These are phyloP conservation scores for fruit fly (Drosophila melanogaster) DNA, from an alignment of 1,140 invertebrate genomes.

Conservation along the genomic window DNA sequence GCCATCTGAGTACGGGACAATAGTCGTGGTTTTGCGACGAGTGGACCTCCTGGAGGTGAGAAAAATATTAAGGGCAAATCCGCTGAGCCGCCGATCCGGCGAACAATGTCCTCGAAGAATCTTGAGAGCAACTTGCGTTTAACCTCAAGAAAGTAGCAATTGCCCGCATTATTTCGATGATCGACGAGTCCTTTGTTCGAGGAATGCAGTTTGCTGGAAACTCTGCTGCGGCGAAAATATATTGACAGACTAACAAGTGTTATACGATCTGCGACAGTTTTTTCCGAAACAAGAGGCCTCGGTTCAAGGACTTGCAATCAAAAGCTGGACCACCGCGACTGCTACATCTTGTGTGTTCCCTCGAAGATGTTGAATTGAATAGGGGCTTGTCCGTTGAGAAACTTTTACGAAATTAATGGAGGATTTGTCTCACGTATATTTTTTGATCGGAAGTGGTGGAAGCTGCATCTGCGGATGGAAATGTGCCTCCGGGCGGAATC, in stretches of 20 bases:
- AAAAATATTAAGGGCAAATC: slow-evolving; percentile 76
- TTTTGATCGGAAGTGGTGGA: slow-evolving; percentile 52
- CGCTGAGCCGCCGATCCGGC: slow-evolving; percentile 18
- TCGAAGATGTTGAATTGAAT: slow-evolving; percentile 20
- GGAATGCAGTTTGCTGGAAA: slow-evolving; percentile 50
- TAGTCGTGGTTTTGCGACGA: slow-evolving; percentile 52
- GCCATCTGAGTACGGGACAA: slow-evolving; percentile 60
- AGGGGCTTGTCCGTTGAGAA: slow-evolving; percentile 63
- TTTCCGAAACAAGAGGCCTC: slow-evolving; percentile 16
- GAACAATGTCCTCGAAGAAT: slow-evolving; percentile 52
- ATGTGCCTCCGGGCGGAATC: slow-evolving; percentile 42
- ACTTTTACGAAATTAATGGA: slow-evolving; percentile 15
- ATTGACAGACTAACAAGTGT: slow-evolving; percentile 78
- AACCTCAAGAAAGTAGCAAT: slow-evolving; percentile 84
- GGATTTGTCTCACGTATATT: slow-evolving; percentile 3
- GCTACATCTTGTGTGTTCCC: slow-evolving; percentile 70
- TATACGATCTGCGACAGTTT: slow-evolving; percentile 69
- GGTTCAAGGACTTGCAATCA: slow-evolving; percentile 59
- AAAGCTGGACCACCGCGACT: slow-evolving; percentile 74
- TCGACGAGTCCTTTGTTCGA: slow-evolving; percentile 32
- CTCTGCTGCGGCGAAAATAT: slow-evolving; percentile 17
- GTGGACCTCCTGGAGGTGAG: slow-evolving; percentile 82
- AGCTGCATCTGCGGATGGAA: slow-evolving; percentile 42
- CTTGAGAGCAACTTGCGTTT: slow-evolving; percentile 80
- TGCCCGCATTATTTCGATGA: slow-evolving; percentile 68